Evolutionary conservation across 53 echinoderm and acorn worm genomes (phyloP), one percentile per base, ranked within the genome.

Genomic region (Astropecten irregularis): DNA sequence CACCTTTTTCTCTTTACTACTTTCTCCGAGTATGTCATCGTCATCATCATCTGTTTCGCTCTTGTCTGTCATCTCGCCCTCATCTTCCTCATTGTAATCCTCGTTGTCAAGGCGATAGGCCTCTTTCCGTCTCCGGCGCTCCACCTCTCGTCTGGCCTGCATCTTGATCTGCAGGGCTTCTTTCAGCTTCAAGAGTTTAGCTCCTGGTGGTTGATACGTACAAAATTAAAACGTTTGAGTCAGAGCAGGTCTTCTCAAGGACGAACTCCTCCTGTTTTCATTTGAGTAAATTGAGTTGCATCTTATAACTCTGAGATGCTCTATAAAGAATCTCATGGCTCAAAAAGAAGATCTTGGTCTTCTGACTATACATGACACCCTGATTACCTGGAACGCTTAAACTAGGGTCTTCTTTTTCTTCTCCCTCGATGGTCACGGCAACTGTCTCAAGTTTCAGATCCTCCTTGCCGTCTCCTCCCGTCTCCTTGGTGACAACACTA

Each of bases 51-150:
- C 96, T 14, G 91, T 96, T 25, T 88, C 86, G 38, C 86, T 91
- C 42, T 76, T 66, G 35, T 96, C 97, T 11, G 93, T 87, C 67
- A 93, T 52, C 33, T 96, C 93, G 2, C 84, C 92, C 49, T 93
- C 87, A 46, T 92, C 86, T 2, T 83, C 92, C 66, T 60, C 93
- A 33, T 71, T 79, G 20, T 86, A 86, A 68, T 96, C 93, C 65
- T 96, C 97, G 71, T 96, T 96, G 88, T 96, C 97, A 4, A 96
- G 87, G 49, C 77, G 89, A 69, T 92, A 96, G 3, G 84, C 90
- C 37, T 89, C 86, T 44, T 85, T 84, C 9, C 94, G 77, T 37
- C 89, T 84, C 69, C 85, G 53, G 42, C 97, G 86, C 66, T 94
- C 94, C 27, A 74, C 27, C 62, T 96, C 92, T 77, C 97, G 91